Evolutionary conservation across 2,797 vertebrate genomes (phyloP), one percentile per base, ranked within the genome.

Genomic region (Platyrinchus mystaceus): DNA sequence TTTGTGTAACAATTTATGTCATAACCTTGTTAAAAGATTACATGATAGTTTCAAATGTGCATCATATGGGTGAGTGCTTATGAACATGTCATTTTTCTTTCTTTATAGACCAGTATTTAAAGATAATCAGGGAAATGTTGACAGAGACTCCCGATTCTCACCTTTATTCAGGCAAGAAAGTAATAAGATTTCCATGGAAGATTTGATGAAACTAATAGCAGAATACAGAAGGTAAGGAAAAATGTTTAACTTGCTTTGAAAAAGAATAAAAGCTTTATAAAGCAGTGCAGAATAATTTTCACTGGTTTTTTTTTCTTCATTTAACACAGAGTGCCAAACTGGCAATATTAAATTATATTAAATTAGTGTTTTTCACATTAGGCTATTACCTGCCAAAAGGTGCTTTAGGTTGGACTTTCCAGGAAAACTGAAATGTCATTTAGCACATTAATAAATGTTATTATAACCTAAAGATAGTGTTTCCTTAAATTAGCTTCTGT

Each of bases 111-210:
- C 99, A 14, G 98, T 99, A 77, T 99, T 99, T 98, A 99, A 99
- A 94, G 99, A 99, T 97, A 99, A 98, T 98, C 98, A 99, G 24
- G 99, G 99, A 52, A 99, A 98, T 7, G 96, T 99, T 97, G 99
- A 99, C 97, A 98, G 99, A 97, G 99, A 99, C 62, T 98, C 99
- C 14, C 98, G 99, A 88, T 99, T 99, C 97, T 99, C 99, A 27
- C 99, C 99, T 23, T 97, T 99, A 60, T 99, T 99, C 97, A 99
- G 99, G 95, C 99, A 99, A 97, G 99, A 99, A 97, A 99, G 98
- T 97, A 99, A 97, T 98, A 99, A 99, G 96, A 99, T 99, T 97
- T 99, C 99, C 94, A 98, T 98, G 14, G 99, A 99, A 84, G 99
- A 99, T 68, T 97, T 99, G 89, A 98, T 99, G 73, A 99, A 99